These are phyloP conservation scores for Trididemnum clinides DNA, from an alignment of 23 tunicate genomes.

Conservation along the genomic window DNA sequence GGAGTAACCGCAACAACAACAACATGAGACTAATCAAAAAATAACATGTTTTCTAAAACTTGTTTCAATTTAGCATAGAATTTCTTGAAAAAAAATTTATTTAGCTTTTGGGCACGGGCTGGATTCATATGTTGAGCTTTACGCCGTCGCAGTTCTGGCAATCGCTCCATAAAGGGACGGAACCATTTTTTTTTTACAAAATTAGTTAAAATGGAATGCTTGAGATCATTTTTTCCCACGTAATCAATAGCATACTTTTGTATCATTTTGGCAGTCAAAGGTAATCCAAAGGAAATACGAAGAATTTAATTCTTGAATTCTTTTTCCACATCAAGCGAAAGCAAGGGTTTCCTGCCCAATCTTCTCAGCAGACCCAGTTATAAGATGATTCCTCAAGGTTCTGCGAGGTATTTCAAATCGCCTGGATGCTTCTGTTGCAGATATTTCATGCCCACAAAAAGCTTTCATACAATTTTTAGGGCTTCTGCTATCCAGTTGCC, in stretches of 20 bases:
- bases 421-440: not conserved
- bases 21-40: not conserved
- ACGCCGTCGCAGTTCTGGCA: not conserved
- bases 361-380: not conserved
- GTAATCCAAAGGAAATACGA: not conserved
- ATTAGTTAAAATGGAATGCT: not conserved
- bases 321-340: not conserved
- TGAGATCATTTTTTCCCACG: too few relatives aligned
- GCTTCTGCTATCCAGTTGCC: too few relatives aligned
- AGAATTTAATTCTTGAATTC: not conserved
- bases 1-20: too few relatives aligned
- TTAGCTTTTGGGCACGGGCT: not conserved
- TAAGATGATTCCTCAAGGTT: conserved; percentile 1
- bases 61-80: not conserved
- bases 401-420: not conserved
- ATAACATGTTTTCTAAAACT: not conserved
- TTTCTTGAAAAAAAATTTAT: not conserved
- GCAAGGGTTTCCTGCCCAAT: not conserved
- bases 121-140: conserved; percentile 18
- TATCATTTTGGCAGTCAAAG: not conserved
- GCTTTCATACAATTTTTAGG: not conserved
- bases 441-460: not conserved
- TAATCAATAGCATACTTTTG: too few relatives aligned
- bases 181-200: not conserved
- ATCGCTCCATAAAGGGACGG: not conserved